Evolutionary conservation across 2,888 invertebrate species (phyloP), one percentile per base, ranked within the genome.

Genomic region (Plagiodera versicolora): DNA sequence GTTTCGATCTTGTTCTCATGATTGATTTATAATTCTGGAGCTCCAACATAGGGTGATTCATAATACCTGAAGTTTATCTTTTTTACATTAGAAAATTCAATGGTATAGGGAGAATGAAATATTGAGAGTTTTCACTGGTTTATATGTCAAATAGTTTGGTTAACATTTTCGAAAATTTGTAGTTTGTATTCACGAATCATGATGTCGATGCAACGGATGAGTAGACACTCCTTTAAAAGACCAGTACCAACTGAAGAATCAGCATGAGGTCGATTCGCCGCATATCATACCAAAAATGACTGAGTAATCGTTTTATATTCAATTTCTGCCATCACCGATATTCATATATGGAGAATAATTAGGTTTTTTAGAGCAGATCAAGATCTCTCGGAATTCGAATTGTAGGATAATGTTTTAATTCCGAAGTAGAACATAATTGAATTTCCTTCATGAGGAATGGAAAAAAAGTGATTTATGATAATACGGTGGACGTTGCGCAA

Each of bases 271-370:
- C 53, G 44, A 53, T 53, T 10, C 19, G 20, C 20, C 16, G 53
- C 53, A 53, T 53, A 53, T 53, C 53, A 53, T 53, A 53, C 53
- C 53, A 53, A 53, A 53, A 53, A 44, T 44, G 53, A 53, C 10
- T 20, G 44, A 28, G 44, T 53, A 53, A 24, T 39, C 53, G 39
- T 53, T 53, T 53, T 53, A 44, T 16, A 20, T 53, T 45, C 53
- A 44, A 53, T 53, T 45, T 44, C 53, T 14, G 9, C 24, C 53
- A 16, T 17, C n/a, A 18, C 35, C 11, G 32, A 32, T 19, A 17
- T 14, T 44, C 53, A 44, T 53, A 53, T 16, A 53, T 14, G 53
- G 53, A 19, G 28, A 28, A 53, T 53, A 44, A 44, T 53, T 44
- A 52, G 17, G 14, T 51, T 51, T 24, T 53, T 50, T 28, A 28